phyloP scores from a whole-genome alignment of 2,113 vertebrate species.

The Pelusios castaneus region DNA sequence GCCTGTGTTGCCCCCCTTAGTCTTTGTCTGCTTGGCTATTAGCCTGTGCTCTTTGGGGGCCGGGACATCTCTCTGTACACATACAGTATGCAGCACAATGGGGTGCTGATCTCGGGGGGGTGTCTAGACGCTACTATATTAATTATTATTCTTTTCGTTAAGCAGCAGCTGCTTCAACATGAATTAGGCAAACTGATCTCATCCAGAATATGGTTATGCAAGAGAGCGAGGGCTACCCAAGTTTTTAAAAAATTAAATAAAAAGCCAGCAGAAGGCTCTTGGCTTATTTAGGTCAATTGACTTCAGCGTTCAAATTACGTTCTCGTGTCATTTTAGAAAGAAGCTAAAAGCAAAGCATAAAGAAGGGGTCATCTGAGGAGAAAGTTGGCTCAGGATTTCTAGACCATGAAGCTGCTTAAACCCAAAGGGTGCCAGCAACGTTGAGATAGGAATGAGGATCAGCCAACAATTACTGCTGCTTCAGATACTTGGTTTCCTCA shows the following conservation, averaged over 20 bases:
- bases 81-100: accelerated
- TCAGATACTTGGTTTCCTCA: not conserved
- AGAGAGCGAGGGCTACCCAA: not conserved
- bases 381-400: constrained; percentile 9
- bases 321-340: constrained; percentile 56
- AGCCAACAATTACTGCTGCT: not conserved
- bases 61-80: not conserved
- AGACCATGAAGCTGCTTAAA: constrained; percentile 40
- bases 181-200: not conserved
- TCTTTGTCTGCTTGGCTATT: not conserved
- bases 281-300: constrained; percentile 68
- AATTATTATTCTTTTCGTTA: not conserved
- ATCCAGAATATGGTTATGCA: accelerated
- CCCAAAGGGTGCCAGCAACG: constrained; percentile 22
- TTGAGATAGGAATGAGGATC: not conserved
- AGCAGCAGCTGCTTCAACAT: constrained; percentile 19
- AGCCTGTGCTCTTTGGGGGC: accelerated
- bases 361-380: constrained; percentile 58
- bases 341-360: constrained; percentile 62
- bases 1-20: accelerated
- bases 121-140: not conserved
- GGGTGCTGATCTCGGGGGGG: not conserved
- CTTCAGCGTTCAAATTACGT: constrained; percentile 64
- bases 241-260: not conserved
- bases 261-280: constrained; percentile 58